A percentile compares a stretch with the other conserved stretches of the same genome.
phyloP scores from a whole-genome alignment of 2,113 vertebrate genomes.

The Xenopus laevis region DNA sequence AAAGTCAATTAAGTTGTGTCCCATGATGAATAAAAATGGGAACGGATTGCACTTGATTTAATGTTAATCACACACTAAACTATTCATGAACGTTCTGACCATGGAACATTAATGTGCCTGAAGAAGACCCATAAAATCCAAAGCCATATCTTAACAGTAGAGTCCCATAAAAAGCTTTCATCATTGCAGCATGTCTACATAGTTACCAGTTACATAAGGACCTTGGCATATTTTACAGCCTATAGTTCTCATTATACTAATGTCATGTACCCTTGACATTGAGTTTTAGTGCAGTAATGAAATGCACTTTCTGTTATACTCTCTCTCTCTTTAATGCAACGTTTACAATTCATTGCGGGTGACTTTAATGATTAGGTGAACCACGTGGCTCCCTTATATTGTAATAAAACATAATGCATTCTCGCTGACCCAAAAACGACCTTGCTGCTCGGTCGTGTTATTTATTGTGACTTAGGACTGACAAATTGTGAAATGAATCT shows the following conservation, averaged over 20 bases:
- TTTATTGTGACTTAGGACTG: neutral
- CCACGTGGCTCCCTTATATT: conserved; percentile 3
- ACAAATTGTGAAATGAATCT: conserved; percentile 4
- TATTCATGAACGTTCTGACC: conserved; percentile 37
- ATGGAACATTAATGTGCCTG: conserved; percentile 25
- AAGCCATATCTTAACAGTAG: conserved; percentile 33
- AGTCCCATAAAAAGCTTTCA: conserved; percentile 30
- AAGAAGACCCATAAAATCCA: conserved; percentile 29
- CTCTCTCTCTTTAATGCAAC: conserved; percentile 27
- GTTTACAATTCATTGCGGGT: conserved; percentile 25
- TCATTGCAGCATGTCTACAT: conserved; percentile 27
- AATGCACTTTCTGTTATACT: conserved; percentile 28
- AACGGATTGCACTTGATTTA: conserved; percentile 36
- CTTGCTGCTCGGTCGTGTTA: conserved; percentile 16
- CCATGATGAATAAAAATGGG: conserved; percentile 36
- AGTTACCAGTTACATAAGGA: conserved; percentile 36
- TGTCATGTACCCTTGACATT: conserved; percentile 36
- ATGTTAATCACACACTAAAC: conserved; percentile 41
- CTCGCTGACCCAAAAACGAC: conserved; percentile 25
- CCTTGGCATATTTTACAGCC: conserved; percentile 26
- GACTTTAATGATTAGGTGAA: conserved; percentile 20
- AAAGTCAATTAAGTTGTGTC: conserved; percentile 32
- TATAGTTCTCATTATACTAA: conserved; percentile 34
- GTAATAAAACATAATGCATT: conserved; percentile 31
- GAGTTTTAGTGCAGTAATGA: conserved; percentile 36